A percentile compares a stretch with the other conserved stretches of the same genome.
Conservation (phyloP, 2,797 vertebrate species). For the Delichon dasypus region DNA sequence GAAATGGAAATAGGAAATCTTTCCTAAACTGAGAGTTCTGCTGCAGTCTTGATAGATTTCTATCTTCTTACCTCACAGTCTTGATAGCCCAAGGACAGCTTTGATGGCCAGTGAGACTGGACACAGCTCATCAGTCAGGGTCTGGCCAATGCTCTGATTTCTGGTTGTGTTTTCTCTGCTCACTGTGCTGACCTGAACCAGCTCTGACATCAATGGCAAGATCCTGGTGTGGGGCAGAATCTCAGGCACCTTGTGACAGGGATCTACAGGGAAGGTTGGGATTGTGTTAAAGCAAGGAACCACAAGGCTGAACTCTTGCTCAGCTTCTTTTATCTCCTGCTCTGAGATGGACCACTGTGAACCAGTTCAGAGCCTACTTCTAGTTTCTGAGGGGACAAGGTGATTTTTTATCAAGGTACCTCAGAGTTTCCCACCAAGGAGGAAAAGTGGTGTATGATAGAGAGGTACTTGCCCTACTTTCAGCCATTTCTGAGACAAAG, state of each 20-base stretch:
- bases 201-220: neutral
- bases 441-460: neutral
- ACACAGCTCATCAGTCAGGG: neutral
- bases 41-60: neutral
- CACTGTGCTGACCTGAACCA: neutral
- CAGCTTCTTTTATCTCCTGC: neutral
- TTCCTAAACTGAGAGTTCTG: neutral
- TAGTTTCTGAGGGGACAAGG: neutral
- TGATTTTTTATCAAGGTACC: neutral
- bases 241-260: neutral
- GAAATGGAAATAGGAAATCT: neutral
- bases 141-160: neutral
- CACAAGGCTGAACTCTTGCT: neutral
- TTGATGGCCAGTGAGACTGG: neutral
- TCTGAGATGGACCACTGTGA: neutral
- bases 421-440: neutral
- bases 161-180: neutral
- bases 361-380: neutral
- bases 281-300: neutral
- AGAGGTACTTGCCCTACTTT: neutral
- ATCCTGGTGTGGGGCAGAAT: neutral
- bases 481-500: neutral
- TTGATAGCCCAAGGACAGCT: too few relatives aligned
- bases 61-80: neutral
- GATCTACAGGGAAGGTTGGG: neutral